Evolutionary conservation across 2,888 invertebrate species (phyloP).

Genomic region (Halictus ligatus): DNA sequence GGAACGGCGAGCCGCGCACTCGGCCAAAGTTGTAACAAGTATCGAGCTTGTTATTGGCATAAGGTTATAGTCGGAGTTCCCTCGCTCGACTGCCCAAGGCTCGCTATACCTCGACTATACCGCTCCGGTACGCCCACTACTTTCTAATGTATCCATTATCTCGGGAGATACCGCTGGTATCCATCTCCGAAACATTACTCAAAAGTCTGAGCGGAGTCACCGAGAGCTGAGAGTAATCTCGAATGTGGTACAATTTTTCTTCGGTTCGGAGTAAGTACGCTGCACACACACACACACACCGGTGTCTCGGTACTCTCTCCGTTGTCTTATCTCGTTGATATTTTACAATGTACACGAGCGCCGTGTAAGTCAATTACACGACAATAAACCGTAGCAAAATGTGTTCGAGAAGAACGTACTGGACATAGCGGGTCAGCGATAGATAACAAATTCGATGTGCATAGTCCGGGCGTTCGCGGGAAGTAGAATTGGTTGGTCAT

Average conservation of each 20-base stretch:
- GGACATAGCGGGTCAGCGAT: background rate
- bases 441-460: background rate
- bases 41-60: background rate
- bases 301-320: background rate
- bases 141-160: conserved; percentile 19
- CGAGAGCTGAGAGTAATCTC: background rate
- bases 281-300: no score
- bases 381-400: background rate
- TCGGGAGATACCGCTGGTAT: conserved; percentile 3
- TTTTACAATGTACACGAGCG: background rate
- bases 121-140: conserved; percentile 1
- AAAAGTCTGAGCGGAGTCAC: background rate
- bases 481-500: no score
- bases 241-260: background rate
- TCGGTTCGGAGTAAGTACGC: background rate
- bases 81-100: background rate
- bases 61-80: background rate
- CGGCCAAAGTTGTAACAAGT: background rate
- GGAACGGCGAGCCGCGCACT: background rate
- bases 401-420: background rate
- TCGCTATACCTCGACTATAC: background rate
- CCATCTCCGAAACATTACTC: background rate
- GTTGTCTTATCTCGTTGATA: background rate
- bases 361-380: background rate
- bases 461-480: no score